A percentile compares a stretch with the other conserved stretches of the same genome.
These are phyloP conservation scores for Gadopsis marmoratus DNA, from an alignment of 2,797 vertebrate genomes.

Conservation along the genomic window DNA sequence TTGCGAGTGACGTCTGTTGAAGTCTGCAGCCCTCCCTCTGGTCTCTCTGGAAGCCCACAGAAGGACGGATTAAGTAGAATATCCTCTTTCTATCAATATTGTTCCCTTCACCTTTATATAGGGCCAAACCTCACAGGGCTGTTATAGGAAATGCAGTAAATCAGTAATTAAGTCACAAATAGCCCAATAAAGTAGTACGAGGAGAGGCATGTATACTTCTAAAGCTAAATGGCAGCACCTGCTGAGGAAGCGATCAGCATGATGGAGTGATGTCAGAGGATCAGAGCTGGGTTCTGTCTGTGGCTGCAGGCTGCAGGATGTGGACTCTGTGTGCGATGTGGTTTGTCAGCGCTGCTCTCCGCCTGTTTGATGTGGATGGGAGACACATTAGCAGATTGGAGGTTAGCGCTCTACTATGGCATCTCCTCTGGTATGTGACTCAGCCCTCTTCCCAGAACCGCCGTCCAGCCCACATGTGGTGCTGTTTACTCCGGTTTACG, in stretches of 20 bases:
- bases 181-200: background rate
- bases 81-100: background rate
- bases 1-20: too few species aligned
- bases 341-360: constrained; percentile 42
- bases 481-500: constrained; percentile 26
- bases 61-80: background rate
- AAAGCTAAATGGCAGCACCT: constrained; percentile 29
- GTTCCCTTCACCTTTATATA: background rate
- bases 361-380: constrained; percentile 64
- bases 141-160: background rate
- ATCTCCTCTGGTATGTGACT: constrained; percentile 62
- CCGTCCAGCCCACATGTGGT: constrained; percentile 48
- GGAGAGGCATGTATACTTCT: background rate
- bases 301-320: constrained; percentile 42
- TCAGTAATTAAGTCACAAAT: background rate
- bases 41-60: too few species aligned
- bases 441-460: constrained; percentile 65
- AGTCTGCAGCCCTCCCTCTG: too few species aligned
- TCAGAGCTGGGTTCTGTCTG: background rate
- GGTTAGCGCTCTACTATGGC: constrained; percentile 18
- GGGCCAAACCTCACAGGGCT: background rate
- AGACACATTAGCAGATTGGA: constrained; percentile 44
- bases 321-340: constrained; percentile 49
- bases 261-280: constrained; percentile 32
- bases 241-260: constrained; percentile 27